A percentile compares a stretch with the other conserved stretches of the same genome.
phyloP scores from a whole-genome alignment of 1,140 invertebrate species.

The Onthophagus taurus region DNA sequence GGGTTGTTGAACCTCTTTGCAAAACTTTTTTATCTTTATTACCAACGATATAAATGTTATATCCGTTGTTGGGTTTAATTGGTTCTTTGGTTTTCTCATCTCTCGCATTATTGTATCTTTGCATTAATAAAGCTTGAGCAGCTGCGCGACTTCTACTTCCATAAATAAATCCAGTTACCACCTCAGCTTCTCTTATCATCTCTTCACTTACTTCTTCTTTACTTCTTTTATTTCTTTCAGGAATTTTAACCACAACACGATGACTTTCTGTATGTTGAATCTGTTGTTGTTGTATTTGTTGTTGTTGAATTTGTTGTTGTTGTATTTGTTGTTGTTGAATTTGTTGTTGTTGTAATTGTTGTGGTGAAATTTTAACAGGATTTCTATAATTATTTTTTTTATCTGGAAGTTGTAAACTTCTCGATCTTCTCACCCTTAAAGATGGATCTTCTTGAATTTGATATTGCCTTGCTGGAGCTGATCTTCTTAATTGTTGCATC shows the following conservation, averaged over 20 bases:
- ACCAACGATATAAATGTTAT: constrained; percentile 42
- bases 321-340: too few species aligned
- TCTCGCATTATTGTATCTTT: constrained; percentile 38
- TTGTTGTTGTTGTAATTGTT: too few species aligned
- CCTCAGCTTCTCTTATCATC: constrained; percentile 43
- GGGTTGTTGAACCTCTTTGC: constrained; percentile 43
- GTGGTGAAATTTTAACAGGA: constrained; percentile 25
- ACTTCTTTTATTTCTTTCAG: constrained; percentile 13
- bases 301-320: too few species aligned
- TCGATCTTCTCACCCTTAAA: constrained; percentile 42
- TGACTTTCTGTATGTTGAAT: constrained; percentile 37
- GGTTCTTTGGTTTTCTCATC: constrained; percentile 35
- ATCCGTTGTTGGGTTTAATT: constrained; percentile 27
- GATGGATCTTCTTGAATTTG: constrained; percentile 34
- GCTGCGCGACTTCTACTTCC: constrained; percentile 43
- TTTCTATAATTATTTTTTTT: constrained; percentile 31
- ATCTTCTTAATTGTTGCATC: constrained; percentile 34
- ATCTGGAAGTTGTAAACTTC: constrained; percentile 48
- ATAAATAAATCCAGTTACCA: constrained; percentile 47
- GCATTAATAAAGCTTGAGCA: constrained; percentile 40
- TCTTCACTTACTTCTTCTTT: constrained; percentile 40
- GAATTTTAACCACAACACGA: constrained; percentile 38
- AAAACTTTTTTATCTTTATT: constrained; percentile 35
- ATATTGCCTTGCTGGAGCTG: constrained; percentile 21
- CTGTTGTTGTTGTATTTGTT: too few species aligned